Evolutionary conservation across 1,140 invertebrate species (phyloP), one percentile per base, ranked within the genome.

Genomic region (Drosophila melanica): DNA sequence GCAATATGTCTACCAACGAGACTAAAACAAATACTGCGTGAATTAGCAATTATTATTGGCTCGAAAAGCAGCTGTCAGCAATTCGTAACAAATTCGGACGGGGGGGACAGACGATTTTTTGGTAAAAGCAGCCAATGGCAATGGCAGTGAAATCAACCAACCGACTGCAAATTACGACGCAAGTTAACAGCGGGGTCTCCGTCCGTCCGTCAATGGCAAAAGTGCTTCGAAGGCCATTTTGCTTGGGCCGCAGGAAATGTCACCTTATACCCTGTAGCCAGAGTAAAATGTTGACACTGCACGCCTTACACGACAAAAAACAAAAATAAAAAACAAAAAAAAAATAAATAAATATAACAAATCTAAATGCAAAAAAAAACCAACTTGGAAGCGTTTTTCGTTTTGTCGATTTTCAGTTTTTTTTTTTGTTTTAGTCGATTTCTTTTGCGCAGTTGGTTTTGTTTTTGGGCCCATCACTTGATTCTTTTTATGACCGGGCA

Each of bases 211-310:
- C 68, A 72, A 58, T 58, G 63, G 69, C 54, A 67, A 85, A 87
- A 81, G 60, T 82, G 82, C 75, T 81, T 58, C 55, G 74, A 80
- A 84, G 81, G 74, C 81, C 81, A 63, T 80, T 80, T 79, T 47
- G 41, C 55, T 39, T 39, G 39, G 53, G 62, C 48, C 51, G 73
- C 81, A 86, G 81, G 81, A 86, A 86, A 86, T 81, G 81, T 79
- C 79, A 86, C 82, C 81, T 73, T 81, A 86, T 57, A 81, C 81
- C 57, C 58, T 60, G 47, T 69, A 50, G 70, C 71, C 58, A 72
- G 45, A 27, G 14, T 30, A 65, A 81, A 60, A 65, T 39, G 84
- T 76, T 81, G 81, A 81, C 81, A 74, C 23, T 71, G 81, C 81
- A 77, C 41, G 57, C 37, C 27, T 18, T 20, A 27, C 3, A 35